A percentile compares a stretch with the other conserved stretches of the same genome.
These are phyloP conservation scores for Siniperca knerii DNA, from an alignment of 2,113 vertebrate genomes.

Conservation along the genomic window DNA sequence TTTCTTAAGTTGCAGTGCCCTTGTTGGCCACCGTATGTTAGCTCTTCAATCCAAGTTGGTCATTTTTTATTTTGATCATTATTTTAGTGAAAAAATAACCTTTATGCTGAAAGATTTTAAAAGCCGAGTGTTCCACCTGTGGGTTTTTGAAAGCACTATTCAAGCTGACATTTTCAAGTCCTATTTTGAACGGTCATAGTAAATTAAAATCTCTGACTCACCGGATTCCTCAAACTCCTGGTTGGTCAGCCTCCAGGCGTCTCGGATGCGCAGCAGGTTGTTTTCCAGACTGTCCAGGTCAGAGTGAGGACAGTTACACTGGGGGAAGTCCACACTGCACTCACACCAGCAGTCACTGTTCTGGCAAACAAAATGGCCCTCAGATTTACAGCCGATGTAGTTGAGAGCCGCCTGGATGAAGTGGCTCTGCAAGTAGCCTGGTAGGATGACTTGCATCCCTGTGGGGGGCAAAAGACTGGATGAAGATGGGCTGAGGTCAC, in stretches of 20 bases:
- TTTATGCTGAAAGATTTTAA: background rate
- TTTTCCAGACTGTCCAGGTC: slow-evolving; percentile 91
- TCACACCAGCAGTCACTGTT: slow-evolving; percentile 94
- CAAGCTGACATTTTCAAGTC: slow-evolving; percentile 62
- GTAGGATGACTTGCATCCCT: slow-evolving; percentile 96
- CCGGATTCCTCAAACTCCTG: slow-evolving; percentile 95
- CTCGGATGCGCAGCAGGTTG: slow-evolving; percentile 88
- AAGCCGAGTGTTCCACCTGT: slow-evolving; percentile 16
- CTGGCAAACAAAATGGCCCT: slow-evolving; percentile 92
- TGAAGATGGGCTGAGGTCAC: background rate
- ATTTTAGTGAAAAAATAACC: background rate
- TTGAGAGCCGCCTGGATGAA: slow-evolving; percentile 94
- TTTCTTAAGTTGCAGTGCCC: too few species aligned
- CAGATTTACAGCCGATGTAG: slow-evolving; percentile 94
- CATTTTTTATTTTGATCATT: background rate
- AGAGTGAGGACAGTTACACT: slow-evolving; percentile 93
- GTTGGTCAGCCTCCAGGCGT: slow-evolving; percentile 87
- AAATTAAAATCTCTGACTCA: slow-evolving; percentile 69
- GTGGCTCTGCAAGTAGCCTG: slow-evolving; percentile 88
- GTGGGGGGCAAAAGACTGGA: background rate
- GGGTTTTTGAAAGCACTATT: slow-evolving; percentile 9
- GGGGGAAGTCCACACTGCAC: slow-evolving; percentile 88
- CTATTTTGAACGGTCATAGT: background rate
- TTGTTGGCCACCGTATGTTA: too few species aligned
- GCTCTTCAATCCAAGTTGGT: slow-evolving; percentile 10